Conservation (phyloP, 2,888 invertebrate species). For the Drosophila planitibia region DNA sequence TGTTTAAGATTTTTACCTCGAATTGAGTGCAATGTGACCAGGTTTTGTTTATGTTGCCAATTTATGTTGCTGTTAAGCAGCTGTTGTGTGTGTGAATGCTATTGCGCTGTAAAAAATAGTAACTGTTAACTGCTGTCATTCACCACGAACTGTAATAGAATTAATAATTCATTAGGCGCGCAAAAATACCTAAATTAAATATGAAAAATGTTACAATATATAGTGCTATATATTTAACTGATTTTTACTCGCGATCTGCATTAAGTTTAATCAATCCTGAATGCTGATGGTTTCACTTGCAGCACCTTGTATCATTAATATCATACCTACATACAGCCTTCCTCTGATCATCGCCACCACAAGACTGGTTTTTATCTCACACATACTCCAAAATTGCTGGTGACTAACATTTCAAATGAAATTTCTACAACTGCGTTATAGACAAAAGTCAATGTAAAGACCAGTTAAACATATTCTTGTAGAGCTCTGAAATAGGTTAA, state of each 20-base stretch:
- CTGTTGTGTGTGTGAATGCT: slow-evolving; percentile 20
- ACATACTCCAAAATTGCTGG: neutral
- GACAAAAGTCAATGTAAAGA: neutral
- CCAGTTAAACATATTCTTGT: neutral
- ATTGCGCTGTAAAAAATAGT: slow-evolving; percentile 23
- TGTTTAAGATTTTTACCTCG: slow-evolving; percentile 59
- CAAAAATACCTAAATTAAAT: neutral
- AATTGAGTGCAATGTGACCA: slow-evolving; percentile 48
- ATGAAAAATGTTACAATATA: neutral
- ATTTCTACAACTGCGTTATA: neutral
- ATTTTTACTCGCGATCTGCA: neutral
- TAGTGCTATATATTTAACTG: neutral
- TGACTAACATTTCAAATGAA: neutral
- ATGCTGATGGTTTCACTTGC: neutral
- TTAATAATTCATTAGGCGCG: slow-evolving; percentile 22
- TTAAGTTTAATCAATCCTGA: neutral
- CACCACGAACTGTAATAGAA: neutral
- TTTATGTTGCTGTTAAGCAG: slow-evolving; percentile 28
- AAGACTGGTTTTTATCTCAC: neutral
- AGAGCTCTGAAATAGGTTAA: neutral
- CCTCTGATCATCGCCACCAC: neutral
- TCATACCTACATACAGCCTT: neutral
- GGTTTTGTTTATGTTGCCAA: slow-evolving; percentile 19
- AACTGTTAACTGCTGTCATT: slow-evolving; percentile 26
- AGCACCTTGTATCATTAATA: neutral